Evolutionary conservation across 2,888 invertebrate species (phyloP).

Genomic region (Kuschelorhynchus macadamiae): DNA sequence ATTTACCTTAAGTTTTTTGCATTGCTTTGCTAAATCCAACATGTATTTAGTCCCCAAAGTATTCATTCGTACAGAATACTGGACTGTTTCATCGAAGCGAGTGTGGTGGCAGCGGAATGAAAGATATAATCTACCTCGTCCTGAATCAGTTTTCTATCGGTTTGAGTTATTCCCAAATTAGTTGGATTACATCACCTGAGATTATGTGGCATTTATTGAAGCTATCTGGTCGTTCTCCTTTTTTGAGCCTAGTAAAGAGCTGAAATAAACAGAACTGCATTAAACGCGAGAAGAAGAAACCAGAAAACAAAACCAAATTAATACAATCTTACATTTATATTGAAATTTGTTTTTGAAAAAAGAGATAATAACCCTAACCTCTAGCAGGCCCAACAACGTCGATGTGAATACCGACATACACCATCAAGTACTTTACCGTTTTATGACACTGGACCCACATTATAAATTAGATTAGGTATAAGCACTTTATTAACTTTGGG

Average conservation of each 20-base stretch:
- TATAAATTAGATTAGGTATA: too few species aligned
- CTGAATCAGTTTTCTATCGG: conserved; percentile 68
- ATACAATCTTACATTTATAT: too few species aligned
- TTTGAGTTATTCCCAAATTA: conserved; percentile 68
- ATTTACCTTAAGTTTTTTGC: conserved; percentile 68
- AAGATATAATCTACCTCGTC: conserved; percentile 75
- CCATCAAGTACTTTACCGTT: too few species aligned
- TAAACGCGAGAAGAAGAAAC: too few species aligned
- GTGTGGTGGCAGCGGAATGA: conserved; percentile 84
- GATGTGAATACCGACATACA: too few species aligned
- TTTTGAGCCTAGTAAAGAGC: conserved; percentile 83
- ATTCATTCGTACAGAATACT: conserved; percentile 76
- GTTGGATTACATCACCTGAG: conserved; percentile 69
- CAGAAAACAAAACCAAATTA: too few species aligned
- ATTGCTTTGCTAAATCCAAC: conserved; percentile 61
- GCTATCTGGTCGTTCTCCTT: conserved; percentile 71
- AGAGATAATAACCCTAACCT: too few species aligned
- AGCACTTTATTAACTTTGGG: too few species aligned
- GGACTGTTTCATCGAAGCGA: conserved; percentile 77
- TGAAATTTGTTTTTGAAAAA: too few species aligned
- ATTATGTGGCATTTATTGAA: conserved; percentile 72
- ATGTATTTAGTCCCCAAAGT: conserved; percentile 68
- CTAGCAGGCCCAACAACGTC: too few species aligned
- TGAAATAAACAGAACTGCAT: too few species aligned
- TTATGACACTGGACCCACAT: too few species aligned